These are phyloP conservation scores for Ostrea edulis DNA, from an alignment of 1,140 invertebrate genomes.

Conservation along the genomic window DNA sequence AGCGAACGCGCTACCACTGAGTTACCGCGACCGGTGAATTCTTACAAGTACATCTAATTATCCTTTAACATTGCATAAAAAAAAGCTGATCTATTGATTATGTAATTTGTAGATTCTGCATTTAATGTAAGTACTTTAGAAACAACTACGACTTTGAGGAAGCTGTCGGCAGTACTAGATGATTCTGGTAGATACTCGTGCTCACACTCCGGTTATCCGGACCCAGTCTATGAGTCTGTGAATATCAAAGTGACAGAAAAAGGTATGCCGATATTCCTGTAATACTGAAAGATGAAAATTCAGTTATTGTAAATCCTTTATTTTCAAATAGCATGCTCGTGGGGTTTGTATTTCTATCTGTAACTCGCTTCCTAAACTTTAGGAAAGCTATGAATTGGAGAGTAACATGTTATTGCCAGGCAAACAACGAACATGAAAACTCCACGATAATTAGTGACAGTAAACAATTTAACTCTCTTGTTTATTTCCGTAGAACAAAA, in stretches of 20 bases:
- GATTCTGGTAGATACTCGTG: background rate
- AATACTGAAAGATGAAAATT: no score
- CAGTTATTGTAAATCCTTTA: no score
- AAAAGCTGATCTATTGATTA: no score
- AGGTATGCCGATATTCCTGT: background rate
- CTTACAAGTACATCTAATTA: no score
- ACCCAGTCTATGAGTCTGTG: background rate
- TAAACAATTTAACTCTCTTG: background rate
- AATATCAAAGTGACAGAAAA: background rate
- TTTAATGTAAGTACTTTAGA: background rate
- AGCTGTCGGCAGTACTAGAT: background rate
- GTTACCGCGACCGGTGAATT: no score
- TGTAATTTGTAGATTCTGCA: background rate
- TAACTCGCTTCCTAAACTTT: background rate
- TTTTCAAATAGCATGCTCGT: no score
- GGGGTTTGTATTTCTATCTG: no score
- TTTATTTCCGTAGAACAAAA: background rate
- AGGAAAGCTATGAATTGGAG: no score
- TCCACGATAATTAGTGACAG: background rate
- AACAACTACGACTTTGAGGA: background rate
- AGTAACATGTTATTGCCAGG: background rate
- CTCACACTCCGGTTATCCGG: background rate
- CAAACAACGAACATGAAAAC: background rate
- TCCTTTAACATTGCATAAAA: no score
- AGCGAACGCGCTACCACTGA: no score